Conservation (phyloP, 2,888 invertebrate genomes). For the Heliconius erato region DNA sequence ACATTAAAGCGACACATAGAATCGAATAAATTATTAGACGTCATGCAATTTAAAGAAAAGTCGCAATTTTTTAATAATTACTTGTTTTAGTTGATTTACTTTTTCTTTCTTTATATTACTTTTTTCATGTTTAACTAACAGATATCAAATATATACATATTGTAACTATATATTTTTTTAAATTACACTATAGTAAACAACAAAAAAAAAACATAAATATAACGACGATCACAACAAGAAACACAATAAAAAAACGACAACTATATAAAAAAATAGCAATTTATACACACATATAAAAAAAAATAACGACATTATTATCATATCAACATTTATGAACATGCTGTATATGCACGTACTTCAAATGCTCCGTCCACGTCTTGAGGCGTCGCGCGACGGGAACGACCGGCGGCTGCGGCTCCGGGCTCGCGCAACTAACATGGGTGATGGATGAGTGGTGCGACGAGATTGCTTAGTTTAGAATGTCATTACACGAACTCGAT, state of each 20-base stretch:
- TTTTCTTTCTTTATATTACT: background rate
- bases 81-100: background rate
- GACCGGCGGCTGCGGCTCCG: constrained; percentile 60
- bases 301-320: constrained; percentile 1
- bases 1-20: constrained; percentile 9
- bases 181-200: background rate
- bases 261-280: background rate
- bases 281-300: background rate
- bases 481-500: background rate
- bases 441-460: constrained; percentile 48
- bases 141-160: too few species aligned
- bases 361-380: constrained; percentile 79
- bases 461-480: constrained; percentile 54
- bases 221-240: constrained; percentile 9
- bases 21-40: background rate
- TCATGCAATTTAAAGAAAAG: constrained; percentile 5
- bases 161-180: background rate
- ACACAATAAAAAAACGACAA: background rate
- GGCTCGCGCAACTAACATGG: constrained; percentile 63
- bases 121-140: background rate
- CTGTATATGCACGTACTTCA: constrained; percentile 77
- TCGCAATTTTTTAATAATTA: background rate
- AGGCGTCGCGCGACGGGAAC: constrained; percentile 69
- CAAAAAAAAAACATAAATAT: background rate
- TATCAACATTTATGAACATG: constrained; percentile 15